A percentile compares a stretch with the other conserved stretches of the same genome.
These are phyloP conservation scores for Bucco capensis DNA, from an alignment of 2,113 vertebrate genomes.

Conservation along the genomic window DNA sequence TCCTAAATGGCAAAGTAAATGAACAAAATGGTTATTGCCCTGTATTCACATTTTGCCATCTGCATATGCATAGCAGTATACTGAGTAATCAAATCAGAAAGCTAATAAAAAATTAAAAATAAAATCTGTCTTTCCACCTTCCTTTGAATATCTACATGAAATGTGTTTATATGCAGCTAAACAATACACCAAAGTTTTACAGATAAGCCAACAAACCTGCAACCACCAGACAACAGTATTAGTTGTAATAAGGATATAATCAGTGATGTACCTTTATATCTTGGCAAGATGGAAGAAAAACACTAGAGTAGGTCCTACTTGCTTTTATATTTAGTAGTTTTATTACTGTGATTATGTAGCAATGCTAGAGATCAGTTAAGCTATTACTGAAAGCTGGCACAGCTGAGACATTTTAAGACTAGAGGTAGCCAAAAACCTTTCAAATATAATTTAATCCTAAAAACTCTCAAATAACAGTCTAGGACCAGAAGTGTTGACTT, in stretches of 20 bases:
- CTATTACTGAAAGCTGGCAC: neutral
- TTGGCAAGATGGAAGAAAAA: neutral
- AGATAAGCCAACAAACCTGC: neutral
- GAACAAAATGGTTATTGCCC: constrained; percentile 61
- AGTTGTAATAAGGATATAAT: neutral
- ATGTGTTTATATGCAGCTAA: neutral
- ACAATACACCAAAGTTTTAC: neutral
- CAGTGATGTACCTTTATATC: neutral
- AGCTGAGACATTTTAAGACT: neutral
- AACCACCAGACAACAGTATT: neutral
- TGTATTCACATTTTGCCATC: constrained; percentile 53
- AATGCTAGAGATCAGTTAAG: neutral
- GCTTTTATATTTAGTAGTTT: neutral
- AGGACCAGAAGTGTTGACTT: neutral
- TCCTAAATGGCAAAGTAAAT: constrained; percentile 64
- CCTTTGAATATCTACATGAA: neutral
- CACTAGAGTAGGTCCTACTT: neutral
- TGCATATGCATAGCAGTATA: constrained; percentile 4
- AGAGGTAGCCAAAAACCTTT: neutral
- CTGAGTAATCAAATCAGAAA: constrained; percentile 3
- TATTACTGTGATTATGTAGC: neutral
- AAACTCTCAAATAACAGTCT: neutral
- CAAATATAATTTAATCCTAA: neutral
- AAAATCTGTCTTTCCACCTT: neutral
- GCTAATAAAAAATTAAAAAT: neutral